Conservation (phyloP, 2,113 vertebrate genomes). For the Haemorhous mexicanus region DNA sequence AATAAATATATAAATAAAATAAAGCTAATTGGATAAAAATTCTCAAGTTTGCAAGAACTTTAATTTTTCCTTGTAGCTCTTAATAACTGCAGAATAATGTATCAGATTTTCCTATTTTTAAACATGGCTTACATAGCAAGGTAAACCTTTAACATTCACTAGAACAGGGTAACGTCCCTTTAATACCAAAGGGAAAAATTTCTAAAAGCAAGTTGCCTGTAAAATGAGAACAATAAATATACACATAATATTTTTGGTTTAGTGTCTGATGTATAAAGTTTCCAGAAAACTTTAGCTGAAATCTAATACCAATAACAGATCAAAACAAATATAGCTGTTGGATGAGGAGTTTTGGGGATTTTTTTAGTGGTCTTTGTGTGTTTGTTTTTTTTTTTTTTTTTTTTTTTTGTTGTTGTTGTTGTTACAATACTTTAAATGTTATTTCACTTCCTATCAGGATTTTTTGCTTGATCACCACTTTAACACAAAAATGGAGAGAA, state of each 20-base stretch:
- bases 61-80: neutral
- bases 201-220: neutral
- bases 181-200: neutral
- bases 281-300: neutral
- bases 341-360: fast-evolving
- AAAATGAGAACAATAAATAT: neutral
- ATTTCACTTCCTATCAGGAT: neutral
- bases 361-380: neutral
- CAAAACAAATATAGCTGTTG: neutral
- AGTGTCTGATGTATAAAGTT: neutral
- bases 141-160: neutral
- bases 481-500: neutral
- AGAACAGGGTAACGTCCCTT: neutral
- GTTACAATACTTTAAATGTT: neutral
- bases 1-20: neutral
- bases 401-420: no score
- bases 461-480: neutral
- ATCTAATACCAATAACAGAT: neutral
- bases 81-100: neutral
- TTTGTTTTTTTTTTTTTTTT: neutral
- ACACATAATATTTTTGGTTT: neutral
- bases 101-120: neutral
- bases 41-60: neutral
- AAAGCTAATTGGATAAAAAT: neutral
- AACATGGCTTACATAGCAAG: neutral